phyloP scores from a whole-genome alignment of 2,113 vertebrate genomes.

The Rhinichthys klamathensis region DNA sequence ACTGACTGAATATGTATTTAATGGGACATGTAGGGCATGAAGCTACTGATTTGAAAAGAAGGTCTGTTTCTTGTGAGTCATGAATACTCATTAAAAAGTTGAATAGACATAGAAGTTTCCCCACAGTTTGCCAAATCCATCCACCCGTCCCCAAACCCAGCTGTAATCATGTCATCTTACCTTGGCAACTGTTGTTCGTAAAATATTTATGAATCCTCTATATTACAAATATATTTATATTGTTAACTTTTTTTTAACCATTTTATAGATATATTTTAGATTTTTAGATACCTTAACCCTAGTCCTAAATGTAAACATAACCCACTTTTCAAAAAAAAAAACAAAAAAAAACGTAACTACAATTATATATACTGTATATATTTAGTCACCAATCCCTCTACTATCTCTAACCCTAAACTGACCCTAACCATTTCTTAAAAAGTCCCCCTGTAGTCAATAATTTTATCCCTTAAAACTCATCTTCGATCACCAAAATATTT shows the following conservation, averaged over 20 bases:
- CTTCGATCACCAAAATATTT: no score
- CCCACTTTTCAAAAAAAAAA: neutral
- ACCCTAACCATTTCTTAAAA: no score
- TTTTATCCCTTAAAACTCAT: no score
- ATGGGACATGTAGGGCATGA: neutral
- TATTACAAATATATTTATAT: neutral
- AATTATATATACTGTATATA: no score
- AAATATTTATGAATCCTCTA: neutral
- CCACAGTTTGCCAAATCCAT: neutral
- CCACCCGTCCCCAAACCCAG: neutral
- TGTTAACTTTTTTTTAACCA: neutral
- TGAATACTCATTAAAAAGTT: neutral
- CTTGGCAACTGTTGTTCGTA: neutral
- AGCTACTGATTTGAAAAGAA: neutral
- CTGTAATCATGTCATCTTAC: neutral
- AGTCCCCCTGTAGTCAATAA: no score
- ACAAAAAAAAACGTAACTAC: no score
- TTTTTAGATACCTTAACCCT: neutral
- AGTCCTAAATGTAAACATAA: neutral
- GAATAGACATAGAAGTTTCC: no score
- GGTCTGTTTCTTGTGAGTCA: neutral
- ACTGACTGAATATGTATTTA: neutral
- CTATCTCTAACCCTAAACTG: no score
- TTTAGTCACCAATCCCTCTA: no score
- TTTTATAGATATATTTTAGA: no score